Evolutionary conservation across 2,113 vertebrate genomes (phyloP).

Genomic region (Perognathus longimembris): DNA sequence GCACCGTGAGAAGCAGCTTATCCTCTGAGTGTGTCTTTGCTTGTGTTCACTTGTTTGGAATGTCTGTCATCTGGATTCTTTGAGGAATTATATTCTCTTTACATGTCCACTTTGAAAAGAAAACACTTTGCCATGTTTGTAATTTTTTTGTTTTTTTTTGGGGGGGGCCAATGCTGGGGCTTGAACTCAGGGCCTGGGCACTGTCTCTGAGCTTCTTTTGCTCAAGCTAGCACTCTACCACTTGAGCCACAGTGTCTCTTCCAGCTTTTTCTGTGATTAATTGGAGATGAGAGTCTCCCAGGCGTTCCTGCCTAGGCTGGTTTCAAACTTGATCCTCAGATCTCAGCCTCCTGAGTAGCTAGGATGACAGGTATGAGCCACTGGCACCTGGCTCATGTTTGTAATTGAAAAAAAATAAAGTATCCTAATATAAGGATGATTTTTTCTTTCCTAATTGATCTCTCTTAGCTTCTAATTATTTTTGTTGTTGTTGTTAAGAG

Average conservation of each 20-base stretch:
- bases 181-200: too few species aligned
- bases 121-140: constrained; percentile 21
- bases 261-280: too few species aligned
- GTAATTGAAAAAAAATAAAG: constrained; percentile 55
- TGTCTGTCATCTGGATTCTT: constrained; percentile 20
- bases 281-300: too few species aligned
- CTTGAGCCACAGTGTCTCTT: too few species aligned
- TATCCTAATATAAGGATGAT: background rate
- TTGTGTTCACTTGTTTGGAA: background rate
- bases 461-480: constrained; percentile 39
- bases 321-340: too few species aligned
- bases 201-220: too few species aligned
- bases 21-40: background rate
- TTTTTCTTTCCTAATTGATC: background rate
- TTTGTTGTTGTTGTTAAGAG: constrained; percentile 53
- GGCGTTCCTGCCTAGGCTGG: too few species aligned
- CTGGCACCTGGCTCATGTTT: background rate
- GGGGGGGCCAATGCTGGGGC: background rate
- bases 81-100: constrained; percentile 42
- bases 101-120: constrained; percentile 41
- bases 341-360: too few species aligned
- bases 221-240: too few species aligned
- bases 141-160: constrained; percentile 4
- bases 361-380: too few species aligned
- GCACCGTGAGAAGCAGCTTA: background rate